Conservation (phyloP, 2,888 invertebrate genomes). For the Campoplex capitator region DNA sequence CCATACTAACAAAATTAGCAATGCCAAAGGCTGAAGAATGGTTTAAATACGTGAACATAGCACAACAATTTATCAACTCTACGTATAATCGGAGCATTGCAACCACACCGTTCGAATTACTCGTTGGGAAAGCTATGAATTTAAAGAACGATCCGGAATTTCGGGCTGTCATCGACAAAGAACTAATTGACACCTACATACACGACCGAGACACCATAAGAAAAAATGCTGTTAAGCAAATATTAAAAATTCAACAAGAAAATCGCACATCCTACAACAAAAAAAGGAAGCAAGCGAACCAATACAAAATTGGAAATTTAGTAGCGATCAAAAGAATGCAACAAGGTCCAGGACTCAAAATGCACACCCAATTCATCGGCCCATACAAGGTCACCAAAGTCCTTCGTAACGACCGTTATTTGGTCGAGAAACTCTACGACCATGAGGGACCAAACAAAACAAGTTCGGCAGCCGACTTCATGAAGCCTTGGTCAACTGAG, state of each 20-base stretch:
- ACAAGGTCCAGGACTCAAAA: constrained; percentile 78
- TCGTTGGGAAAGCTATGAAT: constrained; percentile 29
- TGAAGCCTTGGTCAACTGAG: constrained; percentile 36
- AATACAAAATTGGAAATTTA: constrained; percentile 69
- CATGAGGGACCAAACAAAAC: constrained; percentile 47
- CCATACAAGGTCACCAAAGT: too few relatives aligned
- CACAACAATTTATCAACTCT: constrained; percentile 55
- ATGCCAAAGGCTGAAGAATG: constrained; percentile 46
- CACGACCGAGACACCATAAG: constrained; percentile 16
- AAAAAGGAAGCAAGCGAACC: constrained; percentile 46
- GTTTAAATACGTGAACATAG: constrained; percentile 45
- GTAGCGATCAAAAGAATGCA: constrained; percentile 77
- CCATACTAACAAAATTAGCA: constrained; percentile 52
- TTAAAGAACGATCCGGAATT: constrained; percentile 57
- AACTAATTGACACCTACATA: constrained; percentile 18
- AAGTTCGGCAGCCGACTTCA: constrained; percentile 39
- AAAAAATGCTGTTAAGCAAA: constrained; percentile 47
- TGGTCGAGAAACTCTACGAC: constrained; percentile 42
- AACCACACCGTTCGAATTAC: constrained; percentile 49
- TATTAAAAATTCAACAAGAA: constrained; percentile 49
- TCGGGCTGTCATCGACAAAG: constrained; percentile 66
- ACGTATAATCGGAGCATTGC: constrained; percentile 51
- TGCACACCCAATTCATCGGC: too few relatives aligned
- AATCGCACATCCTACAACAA: constrained; percentile 55
- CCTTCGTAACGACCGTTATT: constrained; percentile 46